Base-by-base conservation (phyloP, 2,797 vertebrate species). In the Urophycis tenuis region DNA sequence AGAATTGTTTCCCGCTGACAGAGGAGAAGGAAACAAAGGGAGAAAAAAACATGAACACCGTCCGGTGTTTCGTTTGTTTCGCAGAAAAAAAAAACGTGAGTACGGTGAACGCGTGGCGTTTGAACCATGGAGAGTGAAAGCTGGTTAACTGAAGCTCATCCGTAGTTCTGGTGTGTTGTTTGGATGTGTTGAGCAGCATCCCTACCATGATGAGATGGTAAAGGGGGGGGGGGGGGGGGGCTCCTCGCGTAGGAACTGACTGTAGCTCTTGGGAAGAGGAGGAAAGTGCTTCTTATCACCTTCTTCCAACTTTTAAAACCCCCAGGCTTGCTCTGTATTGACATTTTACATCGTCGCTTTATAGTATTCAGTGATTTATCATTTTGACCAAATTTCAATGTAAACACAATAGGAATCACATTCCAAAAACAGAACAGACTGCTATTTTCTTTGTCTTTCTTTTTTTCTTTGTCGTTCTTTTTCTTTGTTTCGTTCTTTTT, bases 251-350 rank as follows among this genome's bases (percentile, higher is more conserved):
- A 39, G 11, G 12, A 39, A 39, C 14, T 39, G 1, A 39, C 45
- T 49, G 45, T 3, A 49, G 22, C 9, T 60, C 19, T 60, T 60
- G 49, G 8, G 49, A 60, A 25, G 17, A 53, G 19, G 19, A 53
- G 53, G 53, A 64, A 25, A 64, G 53, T 25, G n/a, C n/a, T 64
- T 64, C 53, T 64, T 64, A 64, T 64, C 53, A 64, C 53, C n/a
- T 53, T 53, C 49, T 10, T 5, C 11, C n/a, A 64, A 29, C n/a
- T 29, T 64, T 29, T 64, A 64, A 25, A 64, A 64, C 10, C 22
- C 41, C n/a, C 2, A 64, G 1, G n/a, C 53, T 64, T 25, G 53
- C 53, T 64, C 29, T 64, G 25, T 25, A 64, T 25, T 2, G 9
- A 64, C 3, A 29, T 64, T 25, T 25, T 10, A 25, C 10, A 53